These are phyloP conservation scores for Hypomesus transpacificus DNA, from an alignment of 2,113 vertebrate genomes.

Conservation along the genomic window DNA sequence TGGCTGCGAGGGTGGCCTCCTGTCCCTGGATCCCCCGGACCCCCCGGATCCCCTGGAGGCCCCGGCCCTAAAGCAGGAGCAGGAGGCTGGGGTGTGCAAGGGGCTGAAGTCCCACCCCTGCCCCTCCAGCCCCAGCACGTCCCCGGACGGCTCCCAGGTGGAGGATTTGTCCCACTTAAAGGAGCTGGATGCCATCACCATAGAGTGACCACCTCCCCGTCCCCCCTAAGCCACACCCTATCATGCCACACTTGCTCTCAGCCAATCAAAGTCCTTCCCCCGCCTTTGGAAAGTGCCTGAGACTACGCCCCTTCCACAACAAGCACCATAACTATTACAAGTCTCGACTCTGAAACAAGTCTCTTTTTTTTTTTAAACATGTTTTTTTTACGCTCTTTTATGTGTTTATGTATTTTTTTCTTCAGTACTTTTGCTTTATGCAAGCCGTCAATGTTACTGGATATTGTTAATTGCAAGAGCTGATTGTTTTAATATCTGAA, in stretches of 20 bases:
- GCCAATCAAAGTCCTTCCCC: constrained; percentile 57
- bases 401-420: constrained; percentile 54
- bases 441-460: constrained; percentile 57
- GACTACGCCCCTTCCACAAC: constrained; percentile 72
- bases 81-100: constrained; percentile 52
- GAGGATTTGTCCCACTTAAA: constrained; percentile 70
- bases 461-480: constrained; percentile 63
- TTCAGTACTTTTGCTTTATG: constrained; percentile 58
- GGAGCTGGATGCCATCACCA: constrained; percentile 86
- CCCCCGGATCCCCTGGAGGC: constrained; percentile 82
- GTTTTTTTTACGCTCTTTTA: constrained; percentile 41
- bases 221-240: not conserved
- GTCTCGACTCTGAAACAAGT: constrained; percentile 49
- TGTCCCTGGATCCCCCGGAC: constrained; percentile 74
- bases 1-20: constrained; percentile 91
- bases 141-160: constrained; percentile 73
- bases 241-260: constrained; percentile 30
- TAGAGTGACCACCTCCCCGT: constrained; percentile 73
- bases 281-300: constrained; percentile 93
- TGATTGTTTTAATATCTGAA: constrained; percentile 62
- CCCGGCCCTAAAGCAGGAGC: constrained; percentile 63
- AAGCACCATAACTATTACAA: constrained; percentile 38
- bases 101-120: constrained; percentile 71
- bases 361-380: constrained; percentile 29
- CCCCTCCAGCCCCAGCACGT: constrained; percentile 47